phyloP scores from a whole-genome alignment of 2,888 invertebrate genomes.

The Epistrophe eligans region DNA sequence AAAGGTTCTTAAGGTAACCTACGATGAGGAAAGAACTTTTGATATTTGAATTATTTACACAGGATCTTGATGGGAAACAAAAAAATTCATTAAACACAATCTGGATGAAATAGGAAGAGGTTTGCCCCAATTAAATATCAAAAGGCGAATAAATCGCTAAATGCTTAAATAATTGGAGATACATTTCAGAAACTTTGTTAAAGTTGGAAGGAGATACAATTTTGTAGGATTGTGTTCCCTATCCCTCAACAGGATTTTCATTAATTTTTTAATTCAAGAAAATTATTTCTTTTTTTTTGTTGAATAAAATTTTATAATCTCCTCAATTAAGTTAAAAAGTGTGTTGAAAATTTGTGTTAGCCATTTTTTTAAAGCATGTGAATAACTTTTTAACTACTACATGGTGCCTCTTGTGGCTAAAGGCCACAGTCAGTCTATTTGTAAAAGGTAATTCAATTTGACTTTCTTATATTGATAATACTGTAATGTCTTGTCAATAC shows the following conservation, averaged over 20 bases:
- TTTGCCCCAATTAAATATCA: background rate
- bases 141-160: background rate
- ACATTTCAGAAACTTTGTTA: background rate
- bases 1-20: background rate
- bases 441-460: too few species aligned
- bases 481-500: too few species aligned
- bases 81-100: background rate
- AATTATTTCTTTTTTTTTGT: too few species aligned
- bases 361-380: too few species aligned
- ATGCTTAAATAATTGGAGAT: background rate
- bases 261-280: too few species aligned
- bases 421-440: too few species aligned
- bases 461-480: too few species aligned
- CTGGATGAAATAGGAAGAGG: background rate
- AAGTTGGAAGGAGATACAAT: background rate
- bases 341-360: too few species aligned
- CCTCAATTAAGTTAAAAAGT: too few species aligned
- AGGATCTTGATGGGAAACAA: constrained; percentile 8
- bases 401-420: too few species aligned
- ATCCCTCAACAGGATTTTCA: background rate
- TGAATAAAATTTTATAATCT: too few species aligned
- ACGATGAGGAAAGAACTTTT: constrained; percentile 11
- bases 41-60: constrained; percentile 36
- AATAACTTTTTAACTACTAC: too few species aligned
- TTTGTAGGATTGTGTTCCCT: background rate